Conservation (phyloP, 2,888 invertebrate genomes). For the Rhamphomyia laevipes region DNA sequence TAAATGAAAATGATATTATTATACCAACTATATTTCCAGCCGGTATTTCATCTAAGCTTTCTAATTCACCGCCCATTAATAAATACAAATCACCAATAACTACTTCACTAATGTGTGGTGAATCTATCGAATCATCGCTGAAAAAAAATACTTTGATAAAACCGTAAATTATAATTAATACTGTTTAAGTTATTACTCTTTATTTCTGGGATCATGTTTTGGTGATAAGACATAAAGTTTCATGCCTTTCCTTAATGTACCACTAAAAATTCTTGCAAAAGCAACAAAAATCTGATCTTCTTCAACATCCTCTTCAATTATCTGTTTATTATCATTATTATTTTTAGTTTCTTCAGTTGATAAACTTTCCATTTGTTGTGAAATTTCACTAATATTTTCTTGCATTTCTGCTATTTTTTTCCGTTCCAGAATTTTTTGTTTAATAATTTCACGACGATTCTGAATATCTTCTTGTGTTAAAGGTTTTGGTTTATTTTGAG, state of each 20-base stretch:
- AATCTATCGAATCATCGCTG: conserved; percentile 16
- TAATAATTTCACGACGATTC: conserved; percentile 52
- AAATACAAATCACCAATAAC: conserved; percentile 68
- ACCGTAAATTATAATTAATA: no score
- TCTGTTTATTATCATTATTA: conserved; percentile 7
- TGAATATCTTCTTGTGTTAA: conserved; percentile 64
- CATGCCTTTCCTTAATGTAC: conserved; percentile 62
- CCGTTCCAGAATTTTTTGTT: conserved; percentile 50
- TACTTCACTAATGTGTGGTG: conserved; percentile 33
- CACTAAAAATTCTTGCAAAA: conserved; percentile 88
- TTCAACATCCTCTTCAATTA: conserved; percentile 15
- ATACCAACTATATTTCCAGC: conserved; percentile 86
- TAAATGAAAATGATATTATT: conserved; percentile 13
- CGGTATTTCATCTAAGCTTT: conserved; percentile 62
- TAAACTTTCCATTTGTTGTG: conserved; percentile 23
- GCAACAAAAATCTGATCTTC: conserved; percentile 63
- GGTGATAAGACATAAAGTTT: conserved; percentile 75
- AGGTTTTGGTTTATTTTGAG: conserved; percentile 68
- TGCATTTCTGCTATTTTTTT: conserved; percentile 21
- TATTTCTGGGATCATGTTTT: conserved; percentile 68
- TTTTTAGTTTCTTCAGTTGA: conserved; percentile 9
- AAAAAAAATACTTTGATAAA: no score
- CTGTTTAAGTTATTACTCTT: no score
- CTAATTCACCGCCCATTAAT: conserved; percentile 87
- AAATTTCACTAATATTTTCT: conserved; percentile 16